phyloP scores from a whole-genome alignment of 2,797 vertebrate species.

The Harpagifer antarcticus region DNA sequence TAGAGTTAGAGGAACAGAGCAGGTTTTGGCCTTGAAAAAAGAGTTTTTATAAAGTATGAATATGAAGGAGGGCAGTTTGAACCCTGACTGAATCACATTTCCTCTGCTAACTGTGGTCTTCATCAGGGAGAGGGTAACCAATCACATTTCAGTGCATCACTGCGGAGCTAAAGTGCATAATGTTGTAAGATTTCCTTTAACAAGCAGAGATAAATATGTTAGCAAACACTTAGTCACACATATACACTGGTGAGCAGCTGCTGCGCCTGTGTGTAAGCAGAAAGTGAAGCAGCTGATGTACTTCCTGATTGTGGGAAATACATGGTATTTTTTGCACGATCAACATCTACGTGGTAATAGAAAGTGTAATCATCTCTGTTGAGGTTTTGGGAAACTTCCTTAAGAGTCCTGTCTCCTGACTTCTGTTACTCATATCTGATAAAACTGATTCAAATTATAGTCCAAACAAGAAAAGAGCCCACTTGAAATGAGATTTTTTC shows the following conservation, averaged over 20 bases:
- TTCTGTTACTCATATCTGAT: slow-evolving; percentile 28
- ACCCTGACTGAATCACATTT: neutral
- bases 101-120: slow-evolving; percentile 15
- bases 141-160: neutral
- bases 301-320: slow-evolving; percentile 32
- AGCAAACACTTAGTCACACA: slow-evolving; percentile 19
- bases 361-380: neutral
- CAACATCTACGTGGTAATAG: neutral
- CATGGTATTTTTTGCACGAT: neutral
- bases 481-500: slow-evolving; percentile 4
- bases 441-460: neutral
- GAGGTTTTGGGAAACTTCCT: neutral
- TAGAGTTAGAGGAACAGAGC: neutral
- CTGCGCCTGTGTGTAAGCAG: neutral
- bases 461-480: slow-evolving; percentile 31
- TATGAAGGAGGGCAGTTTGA: neutral
- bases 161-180: neutral
- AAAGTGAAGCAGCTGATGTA: slow-evolving; percentile 30
- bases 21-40: neutral
- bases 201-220: neutral
- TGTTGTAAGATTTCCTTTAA: neutral
- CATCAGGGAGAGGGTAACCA: slow-evolving; percentile 4
- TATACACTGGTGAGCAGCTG: slow-evolving; percentile 11
- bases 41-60: neutral
- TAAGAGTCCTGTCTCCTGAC: neutral